Base-by-base conservation (phyloP, 1,140 invertebrate species). In the Phthorimaea operculella region DNA sequence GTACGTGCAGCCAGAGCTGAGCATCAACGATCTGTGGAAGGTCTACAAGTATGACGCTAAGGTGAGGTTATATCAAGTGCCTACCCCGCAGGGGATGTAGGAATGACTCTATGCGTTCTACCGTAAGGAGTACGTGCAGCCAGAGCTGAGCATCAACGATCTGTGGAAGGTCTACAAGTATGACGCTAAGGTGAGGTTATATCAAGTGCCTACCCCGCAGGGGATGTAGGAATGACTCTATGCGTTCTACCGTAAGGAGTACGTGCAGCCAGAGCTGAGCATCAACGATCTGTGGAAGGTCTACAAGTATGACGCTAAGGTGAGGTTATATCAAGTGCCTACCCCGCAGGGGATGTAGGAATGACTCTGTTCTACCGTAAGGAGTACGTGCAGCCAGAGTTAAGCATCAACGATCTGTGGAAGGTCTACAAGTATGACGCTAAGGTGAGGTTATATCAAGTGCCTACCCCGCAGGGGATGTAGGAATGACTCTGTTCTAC, bases 211-310 rank as follows among this genome's bases (percentile, higher is more conserved):
- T 28, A 2, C 2, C 21, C 6, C 21, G 21, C 21, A 28, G n/a
- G n/a, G n/a, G n/a, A n/a, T n/a, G n/a, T n/a, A n/a, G n/a, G n/a
- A n/a, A n/a, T n/a, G n/a, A n/a, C n/a, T n/a, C n/a, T n/a, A n/a
- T n/a, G 95, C 97, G 0, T 99, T 98, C 79, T 99, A 99, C 72
- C 89, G 98, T 18, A 99, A 99, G 84, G 98, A 99, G 79, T 98
- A 99, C 74, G 95, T 99, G 0, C 91, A 96, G 68, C 96, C 96
- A 0, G 96, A 98, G 68, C 79, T 99, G 9, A 96, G 92, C 55
- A 96, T 99, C 16, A 96, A 96, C 70, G 98, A 99, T 77, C 83
- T 99, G 1, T 99, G 98, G 98, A 96, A 94, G 76, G 93, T 99
- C 1, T 99, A 98, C 78, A 94, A 96, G 67, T 97, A 90, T 77